Evolutionary conservation across 2,797 vertebrate species (phyloP), one percentile per base, ranked within the genome.

Genomic region (Crenichthys baileyi): DNA sequence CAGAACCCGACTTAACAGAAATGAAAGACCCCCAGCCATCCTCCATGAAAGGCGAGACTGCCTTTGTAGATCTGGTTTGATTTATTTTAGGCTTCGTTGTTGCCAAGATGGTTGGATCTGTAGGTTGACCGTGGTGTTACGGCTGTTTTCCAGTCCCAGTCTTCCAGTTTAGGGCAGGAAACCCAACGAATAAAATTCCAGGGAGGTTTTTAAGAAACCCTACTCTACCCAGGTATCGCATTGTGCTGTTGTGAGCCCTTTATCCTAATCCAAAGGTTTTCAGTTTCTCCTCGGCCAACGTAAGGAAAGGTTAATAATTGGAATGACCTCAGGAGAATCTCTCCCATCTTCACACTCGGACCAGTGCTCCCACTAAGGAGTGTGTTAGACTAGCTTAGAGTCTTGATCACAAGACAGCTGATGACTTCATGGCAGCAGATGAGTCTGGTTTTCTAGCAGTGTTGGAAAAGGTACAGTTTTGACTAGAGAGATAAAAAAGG

Each of bases 231-330:
- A 82, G 36, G 63, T 41, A 6, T 67, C 9, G 1, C 53, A 55
- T 73, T 77, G 48, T 80, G 78, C 76, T 60, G 55, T 71, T 81
- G 4, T 22, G 55, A 70, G 75, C 72, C 2, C 79, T 55, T 81
- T 71, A 44, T 12, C 22, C 68, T 82, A 80, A 92, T 88, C 81
- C 85, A 8, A 8, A 61, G 70, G 90, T 87, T 75, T 95, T 83
- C 24, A 72, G 84, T 95, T 92, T 90, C 93, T 88, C 83, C 77
- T 90, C 60, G 70, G 80, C 46, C 7, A 82, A 85, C 73, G 70
- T 39, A 74, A 79, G 81, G 80, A 93, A 90, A 95, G 91, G 89
- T 94, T 89, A 93, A 90, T 73, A 81, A 79, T 78, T 76, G 75
- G 46, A n/a, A 41, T 83, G 90, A 93, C 93, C 91, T 89, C 65